A percentile compares a stretch with the other conserved stretches of the same genome.
Evolutionary conservation across 2,797 vertebrate genomes (phyloP).

Genomic region (Sebastes flavidus): DNA sequence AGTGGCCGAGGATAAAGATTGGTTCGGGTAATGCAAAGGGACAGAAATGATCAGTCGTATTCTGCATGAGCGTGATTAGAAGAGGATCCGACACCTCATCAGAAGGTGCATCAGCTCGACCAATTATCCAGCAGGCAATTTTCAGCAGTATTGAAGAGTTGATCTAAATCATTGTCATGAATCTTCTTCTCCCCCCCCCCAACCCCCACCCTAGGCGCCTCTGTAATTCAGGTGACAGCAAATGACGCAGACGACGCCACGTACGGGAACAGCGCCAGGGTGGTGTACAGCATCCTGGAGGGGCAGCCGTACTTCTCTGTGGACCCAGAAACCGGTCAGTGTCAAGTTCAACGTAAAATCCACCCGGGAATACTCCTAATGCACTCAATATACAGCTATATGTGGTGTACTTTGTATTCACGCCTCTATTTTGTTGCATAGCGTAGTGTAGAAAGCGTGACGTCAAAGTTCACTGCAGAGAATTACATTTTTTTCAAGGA

Average conservation of each 20-base stretch:
- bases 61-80: slow-evolving; percentile 48
- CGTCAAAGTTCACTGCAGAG: too few species aligned
- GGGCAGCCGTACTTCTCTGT: slow-evolving; percentile 97
- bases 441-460: too few species aligned
- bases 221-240: slow-evolving; percentile 94
- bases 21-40: slow-evolving; percentile 53
- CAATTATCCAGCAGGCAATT: slow-evolving; percentile 57
- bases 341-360: rapidly evolving
- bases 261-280: slow-evolving; percentile 94
- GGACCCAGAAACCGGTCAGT: slow-evolving; percentile 88
- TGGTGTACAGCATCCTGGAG: slow-evolving; percentile 96
- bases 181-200: neutral
- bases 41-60: slow-evolving; percentile 58
- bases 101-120: slow-evolving; percentile 59
- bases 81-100: slow-evolving; percentile 64
- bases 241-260: slow-evolving; percentile 92
- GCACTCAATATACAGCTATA: neutral
- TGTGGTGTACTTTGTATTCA: neutral
- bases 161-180: slow-evolving; percentile 53
- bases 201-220: slow-evolving; percentile 83
- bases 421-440: neutral
- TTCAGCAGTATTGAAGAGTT: slow-evolving; percentile 50
- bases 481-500: too few species aligned
- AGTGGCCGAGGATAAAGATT: slow-evolving; percentile 57
- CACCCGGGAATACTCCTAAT: neutral